Base-by-base conservation (phyloP, 2,113 vertebrate species). In the Sylvicapra grimmia region DNA sequence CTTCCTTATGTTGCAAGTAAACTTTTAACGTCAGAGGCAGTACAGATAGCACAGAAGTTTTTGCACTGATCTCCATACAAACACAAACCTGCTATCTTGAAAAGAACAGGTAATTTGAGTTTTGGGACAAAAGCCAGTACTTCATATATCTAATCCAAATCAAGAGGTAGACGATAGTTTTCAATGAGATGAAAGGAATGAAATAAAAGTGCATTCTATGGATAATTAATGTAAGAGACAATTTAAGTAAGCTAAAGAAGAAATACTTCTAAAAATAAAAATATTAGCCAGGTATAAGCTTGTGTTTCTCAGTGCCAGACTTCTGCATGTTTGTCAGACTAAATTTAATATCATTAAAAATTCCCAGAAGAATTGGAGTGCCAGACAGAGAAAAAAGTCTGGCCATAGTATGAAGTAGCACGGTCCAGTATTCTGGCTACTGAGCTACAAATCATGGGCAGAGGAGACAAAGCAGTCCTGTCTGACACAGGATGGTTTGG, bases 1-100 rank as follows among this genome's bases (percentile, higher is more conserved):
- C 97, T 98, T 98, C 98, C 98, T 98, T 98, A 98, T 98, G 92
- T 98, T 98, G 96, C 97, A 98, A 95, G 97, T 97, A 98, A 98
- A 98, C 96, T 98, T 96, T 98, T 98, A 98, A 98, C 95, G 95
- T 98, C 97, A 98, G 98, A 98, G 97, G 97, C 97, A 98, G 97
- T 98, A 98, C 97, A 98, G 97, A 98, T 98, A 98, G 98, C 97
- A 98, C 95, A 98, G 94, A 98, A 97, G 94, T 96, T 98, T 97
- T 98, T 97, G 72, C 98, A 98, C 96, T 98, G 97, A 97, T 98
- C 97, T 98, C 94, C 97, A 97, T 98, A 98, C 96, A 98, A 98
- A 96, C 97, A 97, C 96, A 98, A 98, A 98, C 65, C 98, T 96
- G 97, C 98, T 98, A 96, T 21, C 87, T 98, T 98, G 87, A 94